Percentiles rank a stretch among this genome's conserved stretches.
Evolutionary conservation across 2,113 vertebrate species (phyloP).

Genomic region (Oreochromis niloticus): DNA sequence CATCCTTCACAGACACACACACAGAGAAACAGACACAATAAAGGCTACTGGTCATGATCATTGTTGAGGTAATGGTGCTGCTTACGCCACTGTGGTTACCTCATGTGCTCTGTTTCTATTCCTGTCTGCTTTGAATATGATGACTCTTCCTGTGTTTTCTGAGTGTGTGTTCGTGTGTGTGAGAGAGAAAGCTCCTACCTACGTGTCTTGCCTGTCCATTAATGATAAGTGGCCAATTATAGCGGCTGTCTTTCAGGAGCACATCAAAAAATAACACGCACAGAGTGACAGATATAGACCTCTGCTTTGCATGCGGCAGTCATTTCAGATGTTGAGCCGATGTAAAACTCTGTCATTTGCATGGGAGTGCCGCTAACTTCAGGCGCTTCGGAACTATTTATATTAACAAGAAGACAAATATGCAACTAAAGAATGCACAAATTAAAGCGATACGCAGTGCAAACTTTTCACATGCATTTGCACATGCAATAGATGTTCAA

Average conservation of each 20-base stretch:
- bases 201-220: conserved; percentile 25
- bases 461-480: neutral
- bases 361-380: neutral
- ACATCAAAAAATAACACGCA: conserved; percentile 17
- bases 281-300: conserved; percentile 5
- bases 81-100: conserved; percentile 45
- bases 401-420: neutral
- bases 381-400: neutral
- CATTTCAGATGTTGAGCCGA: neutral
- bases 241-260: conserved; percentile 30
- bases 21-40: neutral
- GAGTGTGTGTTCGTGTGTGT: neutral
- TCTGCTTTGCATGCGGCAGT: conserved; percentile 24
- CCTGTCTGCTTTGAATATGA: conserved; percentile 51
- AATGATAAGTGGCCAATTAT: conserved; percentile 43
- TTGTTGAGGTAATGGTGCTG: conserved; percentile 41
- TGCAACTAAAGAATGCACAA: neutral
- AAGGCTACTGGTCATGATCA: conserved; percentile 19
- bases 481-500: neutral
- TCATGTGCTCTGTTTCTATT: conserved; percentile 50
- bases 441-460: neutral
- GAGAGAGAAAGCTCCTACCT: neutral
- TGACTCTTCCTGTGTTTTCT: conserved; percentile 26
- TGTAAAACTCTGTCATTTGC: neutral
- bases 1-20: neutral